Evolutionary conservation across 2,888 invertebrate species (phyloP).

Genomic region (Heteropelma amictum): DNA sequence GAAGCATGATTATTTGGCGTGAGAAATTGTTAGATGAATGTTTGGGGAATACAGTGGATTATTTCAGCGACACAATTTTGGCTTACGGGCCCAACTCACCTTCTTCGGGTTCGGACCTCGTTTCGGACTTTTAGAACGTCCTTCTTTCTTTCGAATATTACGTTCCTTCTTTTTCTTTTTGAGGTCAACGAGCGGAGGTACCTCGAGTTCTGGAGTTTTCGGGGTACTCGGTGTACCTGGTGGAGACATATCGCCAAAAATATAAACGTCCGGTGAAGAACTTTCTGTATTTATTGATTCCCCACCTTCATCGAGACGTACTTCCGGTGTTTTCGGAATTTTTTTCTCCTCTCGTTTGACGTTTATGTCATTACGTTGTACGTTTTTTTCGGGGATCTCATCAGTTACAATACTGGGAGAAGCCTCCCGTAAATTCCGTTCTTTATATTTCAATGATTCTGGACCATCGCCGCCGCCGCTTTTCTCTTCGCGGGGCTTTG

Average conservation of each 20-base stretch:
- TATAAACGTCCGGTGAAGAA: slow-evolving; percentile 75
- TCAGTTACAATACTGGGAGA: slow-evolving; percentile 78
- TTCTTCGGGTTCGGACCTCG: slow-evolving; percentile 71
- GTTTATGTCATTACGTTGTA: slow-evolving; percentile 58
- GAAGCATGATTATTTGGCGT: too few relatives aligned
- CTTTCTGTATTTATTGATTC: slow-evolving; percentile 70
- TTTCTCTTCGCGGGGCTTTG: slow-evolving; percentile 84
- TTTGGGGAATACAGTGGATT: too few relatives aligned
- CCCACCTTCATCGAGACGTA: slow-evolving; percentile 62
- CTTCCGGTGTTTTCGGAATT: slow-evolving; percentile 73
- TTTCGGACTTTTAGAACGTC: slow-evolving; percentile 73
- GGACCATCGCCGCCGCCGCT: slow-evolving; percentile 78
- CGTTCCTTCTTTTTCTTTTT: slow-evolving; percentile 81
- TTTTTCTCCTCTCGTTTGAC: slow-evolving; percentile 71
- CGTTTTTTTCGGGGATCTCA: slow-evolving; percentile 72
- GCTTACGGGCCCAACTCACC: slow-evolving; percentile 59
- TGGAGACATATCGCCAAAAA: slow-evolving; percentile 79
- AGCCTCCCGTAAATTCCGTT: slow-evolving; percentile 75
- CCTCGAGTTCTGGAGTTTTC: slow-evolving; percentile 81
- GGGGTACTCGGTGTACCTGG: slow-evolving; percentile 80
- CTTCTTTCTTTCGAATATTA: slow-evolving; percentile 79
- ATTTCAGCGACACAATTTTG: too few relatives aligned
- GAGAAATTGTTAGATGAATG: too few relatives aligned
- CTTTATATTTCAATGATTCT: slow-evolving; percentile 75
- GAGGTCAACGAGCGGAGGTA: slow-evolving; percentile 79